Conservation (phyloP, 2,113 vertebrate genomes). For the Paedocypris sp. region DNA sequence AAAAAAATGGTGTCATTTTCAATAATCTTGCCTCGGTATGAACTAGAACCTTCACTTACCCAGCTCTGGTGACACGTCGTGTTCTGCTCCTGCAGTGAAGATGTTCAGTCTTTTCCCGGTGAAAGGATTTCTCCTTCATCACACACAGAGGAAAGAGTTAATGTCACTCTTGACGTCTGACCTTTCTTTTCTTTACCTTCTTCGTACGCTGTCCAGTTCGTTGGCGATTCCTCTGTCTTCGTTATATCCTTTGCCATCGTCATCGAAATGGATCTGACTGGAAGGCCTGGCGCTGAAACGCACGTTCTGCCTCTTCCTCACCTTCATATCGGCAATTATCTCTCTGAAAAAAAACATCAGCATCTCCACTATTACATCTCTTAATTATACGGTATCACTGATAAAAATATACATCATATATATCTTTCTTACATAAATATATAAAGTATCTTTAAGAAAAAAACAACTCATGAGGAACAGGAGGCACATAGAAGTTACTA, state of each 20-base stretch:
- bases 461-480: no score
- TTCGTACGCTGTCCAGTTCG: slow-evolving; percentile 38
- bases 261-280: slow-evolving; percentile 65
- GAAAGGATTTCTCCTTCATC: slow-evolving; percentile 56
- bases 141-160: slow-evolving; percentile 23
- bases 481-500: no score
- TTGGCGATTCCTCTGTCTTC: slow-evolving; percentile 12
- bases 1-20: no score
- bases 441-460: no score
- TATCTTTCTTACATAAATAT: no score
- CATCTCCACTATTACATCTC: no score
- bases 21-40: no score
- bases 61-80: slow-evolving; percentile 33
- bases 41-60: slow-evolving; percentile 33
- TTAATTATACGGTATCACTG: no score
- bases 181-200: slow-evolving; percentile 44
- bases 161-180: no score
- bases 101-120: slow-evolving; percentile 70
- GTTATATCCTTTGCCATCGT: slow-evolving; percentile 55
- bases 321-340: slow-evolving; percentile 76
- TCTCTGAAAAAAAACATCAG: slow-evolving; percentile 39
- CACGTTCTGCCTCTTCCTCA: slow-evolving; percentile 47
- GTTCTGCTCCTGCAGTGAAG: slow-evolving; percentile 55
- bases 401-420: no score
- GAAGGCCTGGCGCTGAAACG: slow-evolving; percentile 24